phyloP scores from a whole-genome alignment of 2,113 vertebrate genomes.

The Gymnobelideus leadbeateri region DNA sequence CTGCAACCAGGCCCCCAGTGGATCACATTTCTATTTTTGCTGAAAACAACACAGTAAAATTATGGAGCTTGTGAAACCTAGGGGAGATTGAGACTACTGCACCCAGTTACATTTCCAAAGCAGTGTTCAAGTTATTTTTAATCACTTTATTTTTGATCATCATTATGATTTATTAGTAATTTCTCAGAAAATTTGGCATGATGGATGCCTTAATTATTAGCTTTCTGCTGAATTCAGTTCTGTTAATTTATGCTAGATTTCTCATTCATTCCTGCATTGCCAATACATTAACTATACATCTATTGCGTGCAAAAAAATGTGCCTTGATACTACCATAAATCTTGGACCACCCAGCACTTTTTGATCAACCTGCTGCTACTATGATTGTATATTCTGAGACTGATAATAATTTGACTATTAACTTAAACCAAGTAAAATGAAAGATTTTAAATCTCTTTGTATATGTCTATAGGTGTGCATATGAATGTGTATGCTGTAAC shows the following conservation, averaged over 20 bases:
- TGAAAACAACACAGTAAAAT: neutral
- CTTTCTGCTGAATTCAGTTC: neutral
- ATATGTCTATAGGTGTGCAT: neutral
- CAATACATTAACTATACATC: neutral
- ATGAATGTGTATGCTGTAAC: neutral
- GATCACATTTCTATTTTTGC: constrained; percentile 26
- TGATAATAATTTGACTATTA: neutral
- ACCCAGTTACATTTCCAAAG: neutral
- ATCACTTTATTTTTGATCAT: neutral
- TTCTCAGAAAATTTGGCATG: constrained; percentile 6
- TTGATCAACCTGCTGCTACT: neutral
- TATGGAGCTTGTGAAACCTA: neutral
- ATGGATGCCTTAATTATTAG: neutral
- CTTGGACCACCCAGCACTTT: neutral
- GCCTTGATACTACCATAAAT: neutral
- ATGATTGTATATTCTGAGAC: neutral
- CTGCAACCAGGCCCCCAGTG: neutral
- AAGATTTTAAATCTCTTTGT: neutral
- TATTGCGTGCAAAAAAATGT: neutral
- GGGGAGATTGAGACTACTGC: neutral
- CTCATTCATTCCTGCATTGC: neutral
- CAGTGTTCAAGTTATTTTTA: neutral
- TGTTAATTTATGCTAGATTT: neutral
- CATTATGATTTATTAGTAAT: neutral
- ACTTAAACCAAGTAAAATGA: neutral